Conservation (phyloP, 2,113 vertebrate species). For the Holacanthus passer region DNA sequence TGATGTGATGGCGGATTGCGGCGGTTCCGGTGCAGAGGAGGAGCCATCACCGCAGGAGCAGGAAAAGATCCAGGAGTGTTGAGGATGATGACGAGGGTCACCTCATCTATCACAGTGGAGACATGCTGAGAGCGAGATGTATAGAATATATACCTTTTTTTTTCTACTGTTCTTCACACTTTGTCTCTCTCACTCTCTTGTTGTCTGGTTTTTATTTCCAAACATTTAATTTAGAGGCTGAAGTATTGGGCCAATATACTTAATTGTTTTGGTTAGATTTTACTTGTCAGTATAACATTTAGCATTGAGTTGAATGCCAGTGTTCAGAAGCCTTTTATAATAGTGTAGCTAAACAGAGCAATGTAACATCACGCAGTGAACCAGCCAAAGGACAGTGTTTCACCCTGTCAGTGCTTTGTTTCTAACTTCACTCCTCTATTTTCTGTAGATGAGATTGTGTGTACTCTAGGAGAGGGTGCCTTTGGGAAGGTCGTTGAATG, state of each 20-base stretch:
- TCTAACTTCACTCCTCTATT: conserved; percentile 82
- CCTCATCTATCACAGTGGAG: conserved; percentile 99
- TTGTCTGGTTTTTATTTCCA: conserved; percentile 79
- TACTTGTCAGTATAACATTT: conserved; percentile 63
- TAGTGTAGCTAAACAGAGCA: conserved; percentile 59
- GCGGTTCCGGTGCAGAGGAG: conserved; percentile 89
- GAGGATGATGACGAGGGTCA: conserved; percentile 99
- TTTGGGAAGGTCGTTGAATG: conserved; percentile 99
- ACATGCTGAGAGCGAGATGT: conserved; percentile 97
- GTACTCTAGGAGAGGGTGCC: conserved; percentile 96
- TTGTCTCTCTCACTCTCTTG: conserved; percentile 84
- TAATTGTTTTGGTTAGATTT: conserved; percentile 55
- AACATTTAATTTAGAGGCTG: conserved; percentile 64
- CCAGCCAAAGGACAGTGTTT: conserved; percentile 65
- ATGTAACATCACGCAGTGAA: conserved; percentile 65
- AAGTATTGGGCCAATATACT: conserved; percentile 64
- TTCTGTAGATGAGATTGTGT: conserved; percentile 97
- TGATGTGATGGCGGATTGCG: conserved; percentile 86
- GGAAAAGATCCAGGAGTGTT: conserved; percentile 96
- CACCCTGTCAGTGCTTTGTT: conserved; percentile 30
- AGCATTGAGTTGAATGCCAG: conserved; percentile 56
- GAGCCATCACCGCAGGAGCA: conserved; percentile 88
- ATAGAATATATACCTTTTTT: conserved; percentile 93
- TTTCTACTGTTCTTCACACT: conserved; percentile 85
- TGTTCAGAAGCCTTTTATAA: conserved; percentile 58